phyloP scores from a whole-genome alignment of 1,140 invertebrate species.

The Penaeus japonicus region DNA sequence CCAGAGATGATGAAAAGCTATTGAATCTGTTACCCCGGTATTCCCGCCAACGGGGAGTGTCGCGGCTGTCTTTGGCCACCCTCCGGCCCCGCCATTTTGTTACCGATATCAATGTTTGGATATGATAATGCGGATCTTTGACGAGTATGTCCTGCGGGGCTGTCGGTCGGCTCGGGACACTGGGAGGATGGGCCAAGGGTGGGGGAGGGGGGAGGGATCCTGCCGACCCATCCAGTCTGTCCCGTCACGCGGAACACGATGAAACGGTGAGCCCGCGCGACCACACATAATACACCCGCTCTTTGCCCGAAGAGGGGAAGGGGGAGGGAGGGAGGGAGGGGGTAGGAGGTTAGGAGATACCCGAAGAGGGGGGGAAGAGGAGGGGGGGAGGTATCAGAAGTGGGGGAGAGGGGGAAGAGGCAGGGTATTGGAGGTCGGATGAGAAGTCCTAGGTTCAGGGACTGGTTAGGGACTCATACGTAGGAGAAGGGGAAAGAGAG shows the following conservation, averaged over 20 bases:
- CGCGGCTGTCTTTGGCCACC: no score
- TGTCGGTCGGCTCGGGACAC: background rate
- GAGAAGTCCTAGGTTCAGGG: no score
- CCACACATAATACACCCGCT: slow-evolving; percentile 25
- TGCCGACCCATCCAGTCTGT: background rate
- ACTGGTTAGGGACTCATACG: no score
- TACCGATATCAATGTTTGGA: slow-evolving; percentile 48
- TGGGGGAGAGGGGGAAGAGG: no score
- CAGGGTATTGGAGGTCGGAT: no score
- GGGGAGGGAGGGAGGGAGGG: background rate
- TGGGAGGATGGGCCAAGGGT: no score
- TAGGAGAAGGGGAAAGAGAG: no score
- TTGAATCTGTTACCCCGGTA: background rate
- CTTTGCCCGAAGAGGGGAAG: no score
- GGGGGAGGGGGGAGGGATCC: background rate
- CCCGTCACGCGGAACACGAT: slow-evolving; percentile 40
- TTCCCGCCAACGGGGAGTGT: background rate
- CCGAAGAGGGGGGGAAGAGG: background rate
- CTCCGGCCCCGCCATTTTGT: slow-evolving; percentile 40
- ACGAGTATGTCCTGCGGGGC: slow-evolving; percentile 28
- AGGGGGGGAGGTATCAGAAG: background rate
- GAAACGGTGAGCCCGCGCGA: slow-evolving; percentile 18
- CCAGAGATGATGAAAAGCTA: background rate
- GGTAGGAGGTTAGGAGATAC: background rate
- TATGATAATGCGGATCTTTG: slow-evolving; percentile 42